Evolutionary conservation across 2,113 vertebrate species (phyloP).

Genomic region (Onychorhynchus coronatus): DNA sequence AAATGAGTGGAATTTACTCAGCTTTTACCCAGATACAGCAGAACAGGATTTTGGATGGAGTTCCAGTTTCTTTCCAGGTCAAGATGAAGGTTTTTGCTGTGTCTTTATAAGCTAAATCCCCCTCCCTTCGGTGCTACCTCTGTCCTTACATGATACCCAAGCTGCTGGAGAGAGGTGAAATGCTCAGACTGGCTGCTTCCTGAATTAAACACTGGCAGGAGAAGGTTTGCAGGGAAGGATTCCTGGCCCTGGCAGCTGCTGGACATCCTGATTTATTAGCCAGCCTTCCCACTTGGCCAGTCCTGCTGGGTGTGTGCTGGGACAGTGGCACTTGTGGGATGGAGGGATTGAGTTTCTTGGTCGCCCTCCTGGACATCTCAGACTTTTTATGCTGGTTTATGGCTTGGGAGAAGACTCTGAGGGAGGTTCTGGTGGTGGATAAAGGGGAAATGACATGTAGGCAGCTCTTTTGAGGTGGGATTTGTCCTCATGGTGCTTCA

Average conservation of each 20-base stretch:
- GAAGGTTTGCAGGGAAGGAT: not conserved
- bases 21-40: not conserved
- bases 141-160: not conserved
- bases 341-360: not conserved
- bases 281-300: not conserved
- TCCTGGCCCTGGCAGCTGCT: constrained; percentile 5
- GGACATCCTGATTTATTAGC: not conserved
- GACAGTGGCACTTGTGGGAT: not conserved
- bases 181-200: not conserved
- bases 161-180: not conserved
- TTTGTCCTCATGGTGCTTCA: not conserved
- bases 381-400: not conserved
- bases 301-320: not conserved
- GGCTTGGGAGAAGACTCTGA: not conserved
- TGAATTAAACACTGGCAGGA: not conserved
- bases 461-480: not conserved
- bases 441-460: not conserved
- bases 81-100: not conserved
- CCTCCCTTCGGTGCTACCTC: not conserved
- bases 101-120: not conserved
- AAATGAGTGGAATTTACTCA: not conserved
- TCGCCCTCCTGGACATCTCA: not conserved
- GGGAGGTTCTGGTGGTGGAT: not conserved
- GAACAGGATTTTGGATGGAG: not conserved
- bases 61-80: not conserved